phyloP scores from a whole-genome alignment of 2,113 vertebrate species.

The Phoenicopterus ruber region DNA sequence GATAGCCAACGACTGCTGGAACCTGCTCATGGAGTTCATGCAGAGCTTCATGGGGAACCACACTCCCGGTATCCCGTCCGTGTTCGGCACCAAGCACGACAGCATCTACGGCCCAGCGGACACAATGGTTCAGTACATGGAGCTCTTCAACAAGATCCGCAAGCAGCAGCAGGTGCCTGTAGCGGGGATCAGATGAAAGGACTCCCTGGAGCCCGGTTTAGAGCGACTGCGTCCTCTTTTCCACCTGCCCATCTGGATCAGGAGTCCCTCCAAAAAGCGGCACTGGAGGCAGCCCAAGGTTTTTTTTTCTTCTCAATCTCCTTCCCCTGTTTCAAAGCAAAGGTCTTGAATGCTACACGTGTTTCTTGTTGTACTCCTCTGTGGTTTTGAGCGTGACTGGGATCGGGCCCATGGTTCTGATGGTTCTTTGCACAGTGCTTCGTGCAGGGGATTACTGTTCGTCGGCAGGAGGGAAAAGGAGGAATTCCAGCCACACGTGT shows the following conservation, averaged over 20 bases:
- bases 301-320: background rate
- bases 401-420: accelerated
- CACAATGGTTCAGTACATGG: constrained; percentile 95
- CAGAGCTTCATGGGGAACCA: constrained; percentile 90
- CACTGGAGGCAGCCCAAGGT: background rate
- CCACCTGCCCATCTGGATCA: background rate
- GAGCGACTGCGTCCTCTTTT: background rate
- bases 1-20: constrained; percentile 96
- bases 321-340: background rate
- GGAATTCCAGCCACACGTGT: background rate
- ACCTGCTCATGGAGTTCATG: constrained; percentile 93
- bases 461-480: background rate
- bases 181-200: constrained; percentile 80
- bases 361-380: background rate
- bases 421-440: background rate
- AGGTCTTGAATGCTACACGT: accelerated
- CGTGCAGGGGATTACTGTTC: accelerated
- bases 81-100: constrained; percentile 86
- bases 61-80: constrained; percentile 81
- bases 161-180: constrained; percentile 90
- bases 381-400: background rate
- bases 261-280: background rate
- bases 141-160: constrained; percentile 95
- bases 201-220: background rate
- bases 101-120: constrained; percentile 84